phyloP scores from a whole-genome alignment of 2,113 vertebrate species.

The Brachypodius melanocephalos region DNA sequence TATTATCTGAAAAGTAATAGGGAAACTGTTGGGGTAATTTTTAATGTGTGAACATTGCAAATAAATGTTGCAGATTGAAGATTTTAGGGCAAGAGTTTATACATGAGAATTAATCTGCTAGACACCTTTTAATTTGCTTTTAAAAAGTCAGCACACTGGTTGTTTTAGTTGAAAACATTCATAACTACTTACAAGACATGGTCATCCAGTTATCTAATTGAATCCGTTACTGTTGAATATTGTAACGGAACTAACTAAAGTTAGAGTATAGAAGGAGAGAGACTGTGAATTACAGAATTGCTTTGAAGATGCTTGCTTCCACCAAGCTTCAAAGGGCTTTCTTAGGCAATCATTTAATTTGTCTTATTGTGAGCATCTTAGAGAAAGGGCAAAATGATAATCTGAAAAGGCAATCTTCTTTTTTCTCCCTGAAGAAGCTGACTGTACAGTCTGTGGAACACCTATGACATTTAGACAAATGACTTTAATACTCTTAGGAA shows the following conservation, averaged over 20 bases:
- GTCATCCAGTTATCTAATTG: conserved; percentile 2
- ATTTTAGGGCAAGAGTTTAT: not conserved
- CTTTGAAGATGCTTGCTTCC: conserved; percentile 11
- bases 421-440: conserved; percentile 11
- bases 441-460: conserved; percentile 1
- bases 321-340: not conserved
- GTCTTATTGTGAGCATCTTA: not conserved
- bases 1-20: not conserved
- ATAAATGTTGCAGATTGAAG: not conserved
- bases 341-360: conserved; percentile 10
- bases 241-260: not conserved
- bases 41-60: not conserved
- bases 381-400: conserved; percentile 24
- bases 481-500: not conserved
- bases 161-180: conserved; percentile 18
- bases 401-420: conserved; percentile 8
- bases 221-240: not conserved
- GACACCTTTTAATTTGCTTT: not conserved
- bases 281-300: not conserved
- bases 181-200: conserved; percentile 21
- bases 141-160: not conserved
- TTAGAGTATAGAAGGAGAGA: not conserved
- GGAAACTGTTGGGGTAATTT: not conserved
- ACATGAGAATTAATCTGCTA: not conserved
- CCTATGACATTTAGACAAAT: conserved; percentile 57